Evolutionary conservation across 2,888 invertebrate genomes (phyloP).

Genomic region (Phyto melanocephala): DNA sequence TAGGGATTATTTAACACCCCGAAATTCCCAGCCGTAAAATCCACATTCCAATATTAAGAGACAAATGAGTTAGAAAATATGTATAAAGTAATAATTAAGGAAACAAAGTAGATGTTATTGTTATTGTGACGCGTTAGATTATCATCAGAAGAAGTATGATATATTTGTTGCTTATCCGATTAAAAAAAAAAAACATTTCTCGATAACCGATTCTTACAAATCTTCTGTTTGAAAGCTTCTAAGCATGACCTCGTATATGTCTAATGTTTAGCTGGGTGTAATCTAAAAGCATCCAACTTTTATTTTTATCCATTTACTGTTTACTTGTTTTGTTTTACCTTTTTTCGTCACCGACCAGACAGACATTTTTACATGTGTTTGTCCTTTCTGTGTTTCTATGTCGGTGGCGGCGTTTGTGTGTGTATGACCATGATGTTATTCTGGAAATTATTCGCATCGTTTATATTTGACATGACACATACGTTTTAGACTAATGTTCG

Average conservation of each 20-base stretch:
- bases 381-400: neutral
- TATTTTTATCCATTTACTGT: conserved; percentile 11
- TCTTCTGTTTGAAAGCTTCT: no score
- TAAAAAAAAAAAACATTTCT: neutral
- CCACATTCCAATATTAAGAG: no score
- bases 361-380: conserved; percentile 30
- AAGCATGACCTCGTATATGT: neutral
- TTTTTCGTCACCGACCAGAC: neutral
- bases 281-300: conserved; percentile 10
- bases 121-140: no score
- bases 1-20: no score
- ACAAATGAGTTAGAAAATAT: no score
- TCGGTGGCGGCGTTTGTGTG: neutral
- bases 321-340: conserved; percentile 28
- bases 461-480: conserved; percentile 62
- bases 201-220: no score
- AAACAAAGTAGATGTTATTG: no score
- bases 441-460: conserved; percentile 64
- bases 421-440: conserved; percentile 56
- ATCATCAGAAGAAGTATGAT: no score
- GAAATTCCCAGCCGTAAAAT: no score
- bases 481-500: conserved; percentile 56
- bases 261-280: neutral
- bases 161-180: no score
- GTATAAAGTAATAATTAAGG: no score